Conservation (phyloP, 2,888 invertebrate species). For the Nysson spinosus region DNA sequence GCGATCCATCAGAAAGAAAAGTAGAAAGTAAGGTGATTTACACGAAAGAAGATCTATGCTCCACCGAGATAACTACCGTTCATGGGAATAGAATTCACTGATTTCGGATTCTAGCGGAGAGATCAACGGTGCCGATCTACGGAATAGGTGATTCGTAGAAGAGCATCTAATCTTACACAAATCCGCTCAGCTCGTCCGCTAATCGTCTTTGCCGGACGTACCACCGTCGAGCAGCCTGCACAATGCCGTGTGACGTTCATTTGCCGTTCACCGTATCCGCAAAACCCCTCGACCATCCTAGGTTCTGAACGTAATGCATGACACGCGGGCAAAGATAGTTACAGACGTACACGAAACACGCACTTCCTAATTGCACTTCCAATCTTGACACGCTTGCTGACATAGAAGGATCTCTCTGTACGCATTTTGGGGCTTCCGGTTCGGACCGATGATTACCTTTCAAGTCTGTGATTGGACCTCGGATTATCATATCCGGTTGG, state of each 20-base stretch:
- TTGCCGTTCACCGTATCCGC: constrained; percentile 1
- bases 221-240: constrained; percentile 21
- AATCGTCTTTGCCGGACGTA: constrained; percentile 53
- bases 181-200: constrained; percentile 43
- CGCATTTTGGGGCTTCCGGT: constrained; percentile 6
- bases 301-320: constrained; percentile 22
- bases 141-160: constrained; percentile 30
- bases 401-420: constrained; percentile 10
- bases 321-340: constrained; percentile 42
- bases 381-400: constrained; percentile 3
- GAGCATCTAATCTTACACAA: constrained; percentile 29
- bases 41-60: too few relatives aligned
- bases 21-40: too few relatives aligned
- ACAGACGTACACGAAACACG: constrained; percentile 26
- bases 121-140: constrained; percentile 18
- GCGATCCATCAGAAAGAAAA: too few relatives aligned
- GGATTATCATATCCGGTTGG: constrained; percentile 24
- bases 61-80: too few relatives aligned
- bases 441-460: constrained; percentile 26
- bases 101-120: constrained; percentile 23
- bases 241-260: constrained; percentile 27
- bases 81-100: constrained; percentile 31
- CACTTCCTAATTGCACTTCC: constrained; percentile 50
- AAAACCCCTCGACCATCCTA: neutral
- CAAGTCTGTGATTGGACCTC: constrained; percentile 31